Conservation (phyloP, 1,140 invertebrate genomes). For the Hyphantria cunea region DNA sequence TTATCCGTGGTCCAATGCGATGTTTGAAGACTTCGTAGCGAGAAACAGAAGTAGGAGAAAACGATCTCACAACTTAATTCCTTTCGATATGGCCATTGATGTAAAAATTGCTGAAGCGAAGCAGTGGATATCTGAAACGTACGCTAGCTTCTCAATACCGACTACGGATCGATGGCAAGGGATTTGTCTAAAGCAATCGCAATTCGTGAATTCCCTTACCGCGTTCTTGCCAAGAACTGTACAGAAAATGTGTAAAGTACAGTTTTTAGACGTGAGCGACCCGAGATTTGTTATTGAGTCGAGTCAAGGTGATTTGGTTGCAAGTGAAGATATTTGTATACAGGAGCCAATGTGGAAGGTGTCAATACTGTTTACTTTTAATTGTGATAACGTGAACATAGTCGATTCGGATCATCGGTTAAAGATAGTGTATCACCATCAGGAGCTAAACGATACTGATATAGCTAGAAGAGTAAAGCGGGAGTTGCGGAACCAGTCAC, state of each 20-base stretch:
- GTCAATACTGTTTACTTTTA: conserved; percentile 86
- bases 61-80: conserved; percentile 67
- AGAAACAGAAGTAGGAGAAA: conserved; percentile 78
- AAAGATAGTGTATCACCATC: conserved; percentile 92
- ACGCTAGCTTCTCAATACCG: conserved; percentile 91
- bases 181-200: conserved; percentile 89
- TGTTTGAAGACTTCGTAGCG: conserved; percentile 82
- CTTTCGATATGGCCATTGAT: conserved; percentile 81
- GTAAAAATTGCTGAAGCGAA: conserved; percentile 86
- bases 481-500: conserved; percentile 90
- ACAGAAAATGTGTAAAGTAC: conserved; percentile 87
- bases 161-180: conserved; percentile 89
- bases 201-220: conserved; percentile 89
- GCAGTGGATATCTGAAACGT: conserved; percentile 91
- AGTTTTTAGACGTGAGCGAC: conserved; percentile 90
- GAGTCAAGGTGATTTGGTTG: conserved; percentile 90
- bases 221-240: conserved; percentile 89
- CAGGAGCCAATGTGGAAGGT: conserved; percentile 91
- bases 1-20: conserved; percentile 78
- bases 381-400: conserved; percentile 85
- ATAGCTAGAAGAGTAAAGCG: conserved; percentile 88
- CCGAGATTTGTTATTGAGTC: conserved; percentile 89
- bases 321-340: conserved; percentile 89
- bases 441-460: conserved; percentile 90
- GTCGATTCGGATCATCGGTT: conserved; percentile 89